Evolutionary conservation across 2,113 vertebrate species (phyloP), one percentile per base, ranked within the genome.

Genomic region (Ranitomeya variabilis): DNA sequence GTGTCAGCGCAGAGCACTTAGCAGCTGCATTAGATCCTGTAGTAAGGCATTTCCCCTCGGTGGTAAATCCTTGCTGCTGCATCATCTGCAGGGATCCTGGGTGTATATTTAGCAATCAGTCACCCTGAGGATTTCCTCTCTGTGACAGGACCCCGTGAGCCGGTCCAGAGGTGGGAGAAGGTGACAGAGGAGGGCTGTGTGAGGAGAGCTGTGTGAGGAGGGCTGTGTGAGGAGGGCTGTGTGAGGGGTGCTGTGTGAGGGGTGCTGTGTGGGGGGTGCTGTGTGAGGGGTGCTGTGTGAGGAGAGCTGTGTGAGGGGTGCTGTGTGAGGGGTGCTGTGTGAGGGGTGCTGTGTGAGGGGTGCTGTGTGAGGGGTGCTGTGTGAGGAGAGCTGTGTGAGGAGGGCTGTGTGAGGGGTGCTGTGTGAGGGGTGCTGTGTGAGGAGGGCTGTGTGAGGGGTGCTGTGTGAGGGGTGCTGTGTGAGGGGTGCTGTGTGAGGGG

Each of bases 101-200:
- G 52, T 57, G 18, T 80, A 59, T 80, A 59, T 54, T 76, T 76
- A 76, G 55, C 12, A 59, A 4, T 31, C 23, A 57, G 15, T 26
- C 12, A 21, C 19, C 45, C 51, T 23, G 14, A 55, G 76, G 76
- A 78, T 52, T 80, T 59, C 54, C 77, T 77, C 74, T 23, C 9
- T 71, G 23, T 14, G 7, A 23, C 13, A 57, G 51, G 23, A 31
- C 23, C 78, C 52, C 15, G 14, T 23, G 52, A 31, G 79, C 23
- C 21, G 37, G 55, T 23, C 18, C 71, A 62, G 55, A 0, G 12
- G 23, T 71, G 16, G 5, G 26, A 71, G 82, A 55, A 84, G 82
- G 82, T 84, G 82, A 84, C 51, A 54, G 23, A 16, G 64, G 66
- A 84, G 82, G 71, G 55, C n/a, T 54, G 55, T 66, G 11, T 83